Conservation (phyloP, 2,888 invertebrate species). For the Schrankia costaestrigalis region DNA sequence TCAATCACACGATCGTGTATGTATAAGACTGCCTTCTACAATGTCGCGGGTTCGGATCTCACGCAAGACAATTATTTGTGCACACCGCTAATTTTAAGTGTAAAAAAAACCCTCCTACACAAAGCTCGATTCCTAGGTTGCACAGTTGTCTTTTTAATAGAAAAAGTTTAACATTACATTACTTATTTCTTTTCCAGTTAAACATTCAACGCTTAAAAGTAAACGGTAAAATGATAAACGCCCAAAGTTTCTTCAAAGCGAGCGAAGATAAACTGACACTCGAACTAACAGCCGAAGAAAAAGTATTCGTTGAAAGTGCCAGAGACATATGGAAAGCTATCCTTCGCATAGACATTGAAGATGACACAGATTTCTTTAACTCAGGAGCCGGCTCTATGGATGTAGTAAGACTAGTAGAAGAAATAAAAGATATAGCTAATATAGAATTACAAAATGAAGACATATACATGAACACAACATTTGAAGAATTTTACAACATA, state of each 20-base stretch:
- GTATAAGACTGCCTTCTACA: too few species aligned
- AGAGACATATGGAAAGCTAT: conserved; percentile 92
- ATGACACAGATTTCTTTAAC: conserved; percentile 94
- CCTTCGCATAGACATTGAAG: conserved; percentile 86
- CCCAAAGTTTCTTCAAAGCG: conserved; percentile 88
- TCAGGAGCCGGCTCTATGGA: conserved; percentile 99
- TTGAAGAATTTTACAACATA: conserved; percentile 87
- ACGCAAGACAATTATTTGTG: too few species aligned
- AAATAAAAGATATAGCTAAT: conserved; percentile 90
- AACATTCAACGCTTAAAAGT: conserved; percentile 89
- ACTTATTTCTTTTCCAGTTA: conserved; percentile 70
- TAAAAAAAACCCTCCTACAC: too few species aligned
- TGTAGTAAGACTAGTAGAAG: conserved; percentile 95
- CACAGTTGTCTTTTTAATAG: too few species aligned
- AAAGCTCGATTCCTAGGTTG: too few species aligned
- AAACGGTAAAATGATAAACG: conserved; percentile 90
- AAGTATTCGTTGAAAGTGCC: conserved; percentile 82
- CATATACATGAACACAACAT: conserved; percentile 95
- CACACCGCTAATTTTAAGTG: too few species aligned
- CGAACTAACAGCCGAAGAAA: conserved; percentile 88
- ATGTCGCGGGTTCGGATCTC: too few species aligned
- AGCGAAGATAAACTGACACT: conserved; percentile 76
- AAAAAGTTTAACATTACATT: too few species aligned
- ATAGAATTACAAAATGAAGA: conserved; percentile 92
- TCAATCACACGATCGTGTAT: too few species aligned